A percentile compares a stretch with the other conserved stretches of the same genome.
These are phyloP conservation scores for Zaprionus taronus DNA, from an alignment of 1,140 invertebrate species.

Conservation along the genomic window DNA sequence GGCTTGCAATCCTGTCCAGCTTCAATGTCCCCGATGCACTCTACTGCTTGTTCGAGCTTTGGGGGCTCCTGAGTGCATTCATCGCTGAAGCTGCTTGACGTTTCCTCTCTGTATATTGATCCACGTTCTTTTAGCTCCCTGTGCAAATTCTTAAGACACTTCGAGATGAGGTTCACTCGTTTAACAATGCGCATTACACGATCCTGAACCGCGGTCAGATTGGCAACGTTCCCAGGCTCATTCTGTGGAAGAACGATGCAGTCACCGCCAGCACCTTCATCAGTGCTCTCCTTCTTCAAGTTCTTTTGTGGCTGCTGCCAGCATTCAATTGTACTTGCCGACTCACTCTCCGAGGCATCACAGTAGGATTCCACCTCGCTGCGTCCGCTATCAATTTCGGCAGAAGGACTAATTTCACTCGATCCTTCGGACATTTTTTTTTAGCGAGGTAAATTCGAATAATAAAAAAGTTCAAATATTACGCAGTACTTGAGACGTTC, in stretches of 20 bases:
- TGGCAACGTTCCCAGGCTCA: neutral
- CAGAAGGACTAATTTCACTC: neutral
- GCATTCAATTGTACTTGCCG: neutral
- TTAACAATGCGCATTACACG: neutral
- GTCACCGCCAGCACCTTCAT: neutral
- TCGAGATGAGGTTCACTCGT: neutral
- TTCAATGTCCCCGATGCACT: slow-evolving; percentile 23
- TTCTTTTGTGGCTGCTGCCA: neutral
- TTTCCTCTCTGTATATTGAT: neutral
- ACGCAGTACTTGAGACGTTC: slow-evolving; percentile 6
- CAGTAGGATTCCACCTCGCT: slow-evolving; percentile 13
- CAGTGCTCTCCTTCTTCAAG: neutral
- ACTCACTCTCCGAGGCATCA: slow-evolving; percentile 1
- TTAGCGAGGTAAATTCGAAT: neutral
- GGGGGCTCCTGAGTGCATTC: neutral
- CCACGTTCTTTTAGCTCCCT: neutral
- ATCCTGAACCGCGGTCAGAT: neutral
- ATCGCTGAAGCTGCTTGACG: neutral
- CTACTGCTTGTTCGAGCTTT: slow-evolving; percentile 13
- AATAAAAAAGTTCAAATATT: neutral
- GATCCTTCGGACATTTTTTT: slow-evolving; percentile 23
- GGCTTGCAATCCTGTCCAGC: slow-evolving; percentile 16
- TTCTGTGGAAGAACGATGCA: neutral
- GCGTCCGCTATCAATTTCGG: neutral
- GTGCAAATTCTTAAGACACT: neutral